These are phyloP conservation scores for Drosophila tani DNA, from an alignment of 1,140 invertebrate genomes.

Conservation along the genomic window DNA sequence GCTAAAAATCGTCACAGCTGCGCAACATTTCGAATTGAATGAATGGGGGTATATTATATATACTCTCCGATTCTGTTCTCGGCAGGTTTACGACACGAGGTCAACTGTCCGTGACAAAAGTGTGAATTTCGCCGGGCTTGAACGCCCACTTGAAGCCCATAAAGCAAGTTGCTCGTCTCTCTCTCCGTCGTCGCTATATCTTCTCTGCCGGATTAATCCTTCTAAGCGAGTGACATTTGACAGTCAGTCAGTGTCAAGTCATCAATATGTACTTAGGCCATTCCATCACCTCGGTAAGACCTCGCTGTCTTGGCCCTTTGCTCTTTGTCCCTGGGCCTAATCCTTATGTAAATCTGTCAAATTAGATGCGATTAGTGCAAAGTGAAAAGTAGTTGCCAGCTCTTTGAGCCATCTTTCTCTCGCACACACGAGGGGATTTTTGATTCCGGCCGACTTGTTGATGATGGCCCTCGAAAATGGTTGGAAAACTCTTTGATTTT, in stretches of 20 bases:
- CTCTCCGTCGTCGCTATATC: slow-evolving; percentile 63
- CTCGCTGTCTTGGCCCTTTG: slow-evolving; percentile 16
- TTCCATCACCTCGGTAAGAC: slow-evolving; percentile 24
- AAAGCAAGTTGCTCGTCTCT: neutral
- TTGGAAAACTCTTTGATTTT: slow-evolving; percentile 37
- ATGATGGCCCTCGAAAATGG: slow-evolving; percentile 33
- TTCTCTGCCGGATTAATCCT: slow-evolving; percentile 23
- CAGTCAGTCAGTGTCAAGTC: slow-evolving; percentile 84
- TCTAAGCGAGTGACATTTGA: slow-evolving; percentile 75
- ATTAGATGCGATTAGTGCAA: slow-evolving; percentile 80
- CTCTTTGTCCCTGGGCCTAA: slow-evolving; percentile 50
- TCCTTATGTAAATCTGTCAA: slow-evolving; percentile 85
- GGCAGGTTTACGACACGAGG: slow-evolving; percentile 37
- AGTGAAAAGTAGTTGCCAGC: slow-evolving; percentile 81
- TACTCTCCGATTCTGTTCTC: slow-evolving; percentile 32
- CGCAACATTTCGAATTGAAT: slow-evolving; percentile 80
- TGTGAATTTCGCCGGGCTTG: slow-evolving; percentile 73
- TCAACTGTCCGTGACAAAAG: slow-evolving; percentile 84
- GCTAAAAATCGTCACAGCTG: slow-evolving; percentile 85
- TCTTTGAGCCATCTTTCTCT: slow-evolving; percentile 30
- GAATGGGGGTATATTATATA: too few species aligned
- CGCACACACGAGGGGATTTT: slow-evolving; percentile 54
- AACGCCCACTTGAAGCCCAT: slow-evolving; percentile 63
- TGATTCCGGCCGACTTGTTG: slow-evolving; percentile 37
- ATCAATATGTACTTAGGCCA: slow-evolving; percentile 79